These are phyloP conservation scores for Notospermus geniculatus DNA, from an alignment of 1,140 invertebrate genomes.

Conservation along the genomic window DNA sequence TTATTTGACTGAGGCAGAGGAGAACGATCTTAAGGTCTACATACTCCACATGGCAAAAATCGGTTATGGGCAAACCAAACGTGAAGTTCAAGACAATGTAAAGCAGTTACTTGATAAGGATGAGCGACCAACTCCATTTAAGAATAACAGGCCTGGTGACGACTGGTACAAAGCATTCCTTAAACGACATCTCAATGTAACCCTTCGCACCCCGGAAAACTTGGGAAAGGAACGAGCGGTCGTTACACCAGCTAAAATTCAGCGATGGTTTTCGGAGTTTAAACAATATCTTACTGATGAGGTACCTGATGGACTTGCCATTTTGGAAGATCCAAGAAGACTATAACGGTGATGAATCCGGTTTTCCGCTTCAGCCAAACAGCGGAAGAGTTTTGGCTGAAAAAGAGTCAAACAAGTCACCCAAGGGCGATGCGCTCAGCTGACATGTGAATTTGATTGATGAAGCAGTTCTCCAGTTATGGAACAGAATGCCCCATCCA, in stretches of 20 bases:
- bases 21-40: slow-evolving; percentile 14
- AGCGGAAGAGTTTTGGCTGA: neutral
- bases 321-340: neutral
- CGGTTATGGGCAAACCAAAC: slow-evolving; percentile 16
- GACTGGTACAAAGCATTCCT: slow-evolving; percentile 56
- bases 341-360: neutral
- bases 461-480: too few relatives aligned
- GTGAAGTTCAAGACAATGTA: slow-evolving; percentile 3
- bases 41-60: slow-evolving; percentile 13
- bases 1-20: neutral
- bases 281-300: neutral
- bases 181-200: slow-evolving; percentile 50
- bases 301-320: neutral
- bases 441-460: too few relatives aligned
- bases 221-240: slow-evolving; percentile 21
- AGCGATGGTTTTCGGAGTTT: slow-evolving; percentile 12
- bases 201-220: neutral
- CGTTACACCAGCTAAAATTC: slow-evolving; percentile 12
- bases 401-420: too few relatives aligned
- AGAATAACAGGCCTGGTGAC: slow-evolving; percentile 36
- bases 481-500: too few relatives aligned
- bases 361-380: neutral
- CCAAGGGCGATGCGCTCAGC: too few relatives aligned
- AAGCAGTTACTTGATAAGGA: slow-evolving; percentile 19
- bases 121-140: slow-evolving; percentile 14